phyloP scores from a whole-genome alignment of 2,797 vertebrate genomes.

The Hydrophis major region DNA sequence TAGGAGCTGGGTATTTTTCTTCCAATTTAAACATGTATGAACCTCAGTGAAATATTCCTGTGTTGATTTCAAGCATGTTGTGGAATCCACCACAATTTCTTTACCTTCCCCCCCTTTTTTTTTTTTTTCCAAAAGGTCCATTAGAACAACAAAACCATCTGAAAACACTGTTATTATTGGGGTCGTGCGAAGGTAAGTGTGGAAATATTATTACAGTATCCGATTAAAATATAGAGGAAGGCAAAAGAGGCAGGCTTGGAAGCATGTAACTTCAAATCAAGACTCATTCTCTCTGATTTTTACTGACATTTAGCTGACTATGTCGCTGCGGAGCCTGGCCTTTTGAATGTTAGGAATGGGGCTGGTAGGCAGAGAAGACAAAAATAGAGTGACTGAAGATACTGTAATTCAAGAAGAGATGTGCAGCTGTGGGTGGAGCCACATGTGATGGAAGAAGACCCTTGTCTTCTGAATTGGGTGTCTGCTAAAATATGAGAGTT shows the following conservation, averaged over 20 bases:
- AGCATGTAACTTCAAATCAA: not conserved
- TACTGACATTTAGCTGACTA: not conserved
- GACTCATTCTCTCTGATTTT: not conserved
- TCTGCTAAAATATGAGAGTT: not conserved
- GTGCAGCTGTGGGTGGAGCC: not conserved
- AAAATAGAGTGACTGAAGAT: not conserved
- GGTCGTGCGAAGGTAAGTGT: slow-evolving; percentile 90
- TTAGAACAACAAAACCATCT: slow-evolving; percentile 87
- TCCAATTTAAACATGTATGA: not conserved
- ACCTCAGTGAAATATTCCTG: not conserved
- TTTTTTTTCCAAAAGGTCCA: slow-evolving; percentile 72
- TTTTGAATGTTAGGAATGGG: not conserved
- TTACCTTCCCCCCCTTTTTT: not conserved
- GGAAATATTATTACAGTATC: slow-evolving; percentile 46
- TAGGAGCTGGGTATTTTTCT: not conserved
- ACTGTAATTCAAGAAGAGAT: too few relatives aligned
- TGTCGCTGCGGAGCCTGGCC: not conserved
- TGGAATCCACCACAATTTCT: not conserved
- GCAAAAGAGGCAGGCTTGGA: not conserved
- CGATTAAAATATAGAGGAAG: slow-evolving; percentile 23
- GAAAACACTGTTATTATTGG: slow-evolving; percentile 97
- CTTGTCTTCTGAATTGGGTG: not conserved
- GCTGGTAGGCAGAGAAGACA: not conserved
- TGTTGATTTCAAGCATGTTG: not conserved
- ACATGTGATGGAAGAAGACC: not conserved